Evolutionary conservation across 2,888 invertebrate genomes (phyloP), one percentile per base, ranked within the genome.

Genomic region (Cerceris rybyensis): DNA sequence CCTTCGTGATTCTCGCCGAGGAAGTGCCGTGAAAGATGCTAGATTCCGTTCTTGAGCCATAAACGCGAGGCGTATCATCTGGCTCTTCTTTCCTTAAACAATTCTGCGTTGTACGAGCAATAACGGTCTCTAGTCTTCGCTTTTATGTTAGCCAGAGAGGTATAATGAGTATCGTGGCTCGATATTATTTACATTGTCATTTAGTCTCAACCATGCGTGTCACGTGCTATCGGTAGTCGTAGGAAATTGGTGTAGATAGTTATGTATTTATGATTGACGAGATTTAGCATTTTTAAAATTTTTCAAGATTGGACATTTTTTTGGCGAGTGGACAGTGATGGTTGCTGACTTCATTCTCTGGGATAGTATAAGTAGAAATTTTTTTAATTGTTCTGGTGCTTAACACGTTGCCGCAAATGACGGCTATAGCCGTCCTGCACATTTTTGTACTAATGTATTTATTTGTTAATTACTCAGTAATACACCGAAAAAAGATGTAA

Each of bases 171-270:
- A 79, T 66, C 81, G 64, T 60, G 66, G 39, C 68, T 49, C 63
- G 68, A 69, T 76, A 74, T 75, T 81, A 82, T 81, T 82, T 80
- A 71, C 80, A 67, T 74, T 75, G 73, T 66, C 64, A 66, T 75
- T 83, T 75, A 67, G 58, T 54, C 63, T 16, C 66, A 59, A 55
- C 17, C 69, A 78, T 67, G 73, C 83, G 69, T 70, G 72, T 67
- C 75, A 65, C 55, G 66, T 54, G 67, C 49, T 16, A 46, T n/a
- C 28, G 13, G n/a, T 46, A 41, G 58, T 14, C 50, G 61, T 39
- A 41, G 64, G n/a, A 16, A 55, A 41, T 11, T 55, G 43, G 7
- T 0, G 28, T 5, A 9, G 39, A 17, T 17, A 46, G 28, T 28
- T 28, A 28, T 28, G 28, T 28, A 28, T 28, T 28, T 28, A 28